Evolutionary conservation across 2,797 vertebrate species (phyloP).

Genomic region (Sardinella longiceps): DNA sequence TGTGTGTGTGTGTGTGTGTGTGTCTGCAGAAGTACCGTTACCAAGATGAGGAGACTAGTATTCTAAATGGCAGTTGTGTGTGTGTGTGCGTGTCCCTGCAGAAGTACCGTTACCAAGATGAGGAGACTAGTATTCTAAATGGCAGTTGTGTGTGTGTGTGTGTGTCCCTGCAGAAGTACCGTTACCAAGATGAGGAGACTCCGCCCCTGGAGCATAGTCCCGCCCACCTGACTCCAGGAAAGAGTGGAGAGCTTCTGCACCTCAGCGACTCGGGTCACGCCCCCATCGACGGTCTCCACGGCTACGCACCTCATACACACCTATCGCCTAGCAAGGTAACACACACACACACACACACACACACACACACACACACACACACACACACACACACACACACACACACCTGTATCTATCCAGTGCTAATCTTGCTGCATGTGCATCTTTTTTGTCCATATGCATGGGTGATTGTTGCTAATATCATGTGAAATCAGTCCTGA

Average conservation of each 20-base stretch:
- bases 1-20: slow-evolving; percentile 34
- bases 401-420: not conserved
- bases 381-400: not conserved
- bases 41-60: slow-evolving; percentile 91
- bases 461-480: not conserved
- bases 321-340: slow-evolving; percentile 58
- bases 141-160: not conserved
- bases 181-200: slow-evolving; percentile 91
- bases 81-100: slow-evolving; percentile 63
- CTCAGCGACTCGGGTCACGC: slow-evolving; percentile 49
- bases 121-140: slow-evolving; percentile 78
- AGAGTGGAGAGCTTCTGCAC: slow-evolving; percentile 77
- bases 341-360: not conserved
- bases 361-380: not conserved
- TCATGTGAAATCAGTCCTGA: too few relatives aligned
- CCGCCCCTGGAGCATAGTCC: slow-evolving; percentile 87
- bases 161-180: slow-evolving; percentile 80
- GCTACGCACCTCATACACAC: slow-evolving; percentile 52
- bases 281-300: slow-evolving; percentile 50
- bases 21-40: slow-evolving; percentile 86
- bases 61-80: not conserved
- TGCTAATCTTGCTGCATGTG: not conserved
- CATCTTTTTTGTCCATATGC: not conserved
- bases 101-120: slow-evolving; percentile 93
- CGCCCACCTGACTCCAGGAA: slow-evolving; percentile 85